Conservation (phyloP, 2,113 vertebrate genomes). For the Conger conger region DNA sequence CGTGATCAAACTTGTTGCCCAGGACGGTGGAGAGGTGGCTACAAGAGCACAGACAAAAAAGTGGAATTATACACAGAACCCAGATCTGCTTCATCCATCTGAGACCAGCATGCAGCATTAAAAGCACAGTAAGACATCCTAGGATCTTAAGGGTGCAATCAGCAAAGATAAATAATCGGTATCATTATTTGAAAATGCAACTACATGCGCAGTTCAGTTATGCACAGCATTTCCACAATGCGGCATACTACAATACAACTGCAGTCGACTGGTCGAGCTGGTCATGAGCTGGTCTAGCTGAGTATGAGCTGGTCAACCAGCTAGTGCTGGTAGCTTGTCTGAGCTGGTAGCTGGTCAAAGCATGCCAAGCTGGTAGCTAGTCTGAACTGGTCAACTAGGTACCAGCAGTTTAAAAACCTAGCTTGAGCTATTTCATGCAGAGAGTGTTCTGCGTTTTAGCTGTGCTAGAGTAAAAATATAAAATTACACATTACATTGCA, state of each 20-base stretch:
- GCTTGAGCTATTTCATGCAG: no score
- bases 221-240: neutral
- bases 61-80: neutral
- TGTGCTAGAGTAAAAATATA: neutral
- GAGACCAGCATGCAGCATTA: neutral
- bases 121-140: neutral
- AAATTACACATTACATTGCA: neutral
- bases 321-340: no score
- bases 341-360: no score
- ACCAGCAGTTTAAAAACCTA: no score
- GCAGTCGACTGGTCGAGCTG: no score
- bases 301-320: no score
- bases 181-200: neutral
- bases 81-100: neutral
- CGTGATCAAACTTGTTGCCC: constrained; percentile 90
- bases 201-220: neutral
- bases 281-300: no score
- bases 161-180: neutral
- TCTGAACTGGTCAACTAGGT: no score
- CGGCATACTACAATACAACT: neutral
- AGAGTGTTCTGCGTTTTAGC: neutral
- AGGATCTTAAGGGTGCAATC: neutral
- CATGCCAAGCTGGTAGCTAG: neutral
- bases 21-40: constrained; percentile 89
- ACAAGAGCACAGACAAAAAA: neutral